A percentile compares a stretch with the other conserved stretches of the same genome.
phyloP scores from a whole-genome alignment of 2,888 invertebrate species.

The Vanessa cardui region DNA sequence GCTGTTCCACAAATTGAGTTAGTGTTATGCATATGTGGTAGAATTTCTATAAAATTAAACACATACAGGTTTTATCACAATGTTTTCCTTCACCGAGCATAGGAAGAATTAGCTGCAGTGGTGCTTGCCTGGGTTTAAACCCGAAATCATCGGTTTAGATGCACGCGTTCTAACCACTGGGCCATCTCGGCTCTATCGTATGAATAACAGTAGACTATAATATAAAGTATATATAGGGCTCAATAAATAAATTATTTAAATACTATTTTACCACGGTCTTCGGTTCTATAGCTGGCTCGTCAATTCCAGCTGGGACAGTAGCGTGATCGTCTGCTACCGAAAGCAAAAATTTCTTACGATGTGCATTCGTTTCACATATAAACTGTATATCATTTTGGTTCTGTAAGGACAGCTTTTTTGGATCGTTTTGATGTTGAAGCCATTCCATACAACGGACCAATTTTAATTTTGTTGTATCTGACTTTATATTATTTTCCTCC shows the following conservation, averaged over 20 bases:
- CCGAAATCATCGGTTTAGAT: too few species aligned
- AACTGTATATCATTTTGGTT: slow-evolving; percentile 74
- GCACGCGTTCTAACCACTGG: too few species aligned
- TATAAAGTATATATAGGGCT: too few species aligned
- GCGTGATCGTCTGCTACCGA: slow-evolving; percentile 68
- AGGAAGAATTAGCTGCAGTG: too few species aligned
- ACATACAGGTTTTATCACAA: too few species aligned
- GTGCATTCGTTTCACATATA: slow-evolving; percentile 68
- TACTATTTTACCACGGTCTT: slow-evolving; percentile 58
- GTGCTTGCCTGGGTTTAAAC: too few species aligned
- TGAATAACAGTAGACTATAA: too few species aligned
- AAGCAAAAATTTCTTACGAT: slow-evolving; percentile 64
- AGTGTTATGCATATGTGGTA: too few species aligned
- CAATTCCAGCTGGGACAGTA: slow-evolving; percentile 66
- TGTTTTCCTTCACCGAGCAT: too few species aligned
- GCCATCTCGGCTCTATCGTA: too few species aligned
- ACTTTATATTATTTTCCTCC: slow-evolving; percentile 16
- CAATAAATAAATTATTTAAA: background rate
- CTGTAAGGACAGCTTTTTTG: slow-evolving; percentile 60
- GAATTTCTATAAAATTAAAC: too few species aligned
- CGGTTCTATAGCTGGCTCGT: slow-evolving; percentile 59
- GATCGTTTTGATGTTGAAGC: slow-evolving; percentile 69
- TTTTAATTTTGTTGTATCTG: slow-evolving; percentile 44
- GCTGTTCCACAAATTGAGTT: too few species aligned
- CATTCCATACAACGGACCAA: slow-evolving; percentile 67